Conservation (phyloP, 2,113 vertebrate genomes). For the Chroicocephalus ridibundus region DNA sequence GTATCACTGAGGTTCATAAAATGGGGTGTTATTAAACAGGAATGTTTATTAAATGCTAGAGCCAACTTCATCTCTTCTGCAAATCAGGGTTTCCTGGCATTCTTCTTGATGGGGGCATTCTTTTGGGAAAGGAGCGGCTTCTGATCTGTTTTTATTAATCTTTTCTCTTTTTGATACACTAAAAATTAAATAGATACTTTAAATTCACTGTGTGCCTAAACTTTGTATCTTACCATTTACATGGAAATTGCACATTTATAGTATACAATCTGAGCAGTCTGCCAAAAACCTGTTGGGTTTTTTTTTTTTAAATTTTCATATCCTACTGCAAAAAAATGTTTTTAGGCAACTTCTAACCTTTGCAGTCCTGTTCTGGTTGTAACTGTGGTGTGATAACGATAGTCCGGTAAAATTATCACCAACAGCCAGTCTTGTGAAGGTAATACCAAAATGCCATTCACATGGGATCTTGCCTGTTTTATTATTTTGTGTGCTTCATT, state of each 20-base stretch:
- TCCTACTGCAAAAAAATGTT: not conserved
- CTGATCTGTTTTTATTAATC: not conserved
- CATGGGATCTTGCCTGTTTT: not conserved
- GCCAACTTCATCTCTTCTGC: not conserved
- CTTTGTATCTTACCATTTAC: not conserved
- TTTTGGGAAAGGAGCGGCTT: not conserved
- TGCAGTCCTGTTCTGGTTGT: not conserved
- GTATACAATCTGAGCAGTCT: not conserved
- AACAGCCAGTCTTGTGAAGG: not conserved
- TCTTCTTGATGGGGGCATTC: not conserved
- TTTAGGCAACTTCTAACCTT: not conserved
- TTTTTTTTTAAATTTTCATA: not conserved
- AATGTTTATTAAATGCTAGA: not conserved
- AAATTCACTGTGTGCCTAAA: not conserved
- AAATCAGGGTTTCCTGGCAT: not conserved
- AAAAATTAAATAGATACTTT: not conserved
- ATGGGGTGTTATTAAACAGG: not conserved
- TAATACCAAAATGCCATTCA: not conserved
- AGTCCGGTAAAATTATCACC: not conserved
- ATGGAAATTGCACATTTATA: not conserved
- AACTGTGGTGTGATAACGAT: not conserved
- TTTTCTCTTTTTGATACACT: not conserved
- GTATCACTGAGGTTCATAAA: not conserved
- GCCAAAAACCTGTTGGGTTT: not conserved
- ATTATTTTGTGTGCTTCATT: not conserved